Conservation (phyloP, 2,888 invertebrate species). For the Lordiphosa andalusiaca region DNA sequence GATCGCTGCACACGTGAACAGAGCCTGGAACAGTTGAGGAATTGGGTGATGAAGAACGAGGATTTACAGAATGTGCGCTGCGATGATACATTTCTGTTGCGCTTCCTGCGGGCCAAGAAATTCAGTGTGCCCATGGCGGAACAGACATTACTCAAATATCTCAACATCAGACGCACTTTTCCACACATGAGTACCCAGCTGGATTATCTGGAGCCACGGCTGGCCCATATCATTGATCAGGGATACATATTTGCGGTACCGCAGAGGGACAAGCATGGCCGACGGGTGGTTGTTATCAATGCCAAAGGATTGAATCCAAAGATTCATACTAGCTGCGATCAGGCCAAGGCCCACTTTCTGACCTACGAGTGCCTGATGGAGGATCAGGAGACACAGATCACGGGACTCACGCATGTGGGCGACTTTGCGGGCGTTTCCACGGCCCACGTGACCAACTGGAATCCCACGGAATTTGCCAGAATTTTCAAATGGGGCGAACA, state of each 20-base stretch:
- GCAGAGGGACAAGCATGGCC: slow-evolving; percentile 86
- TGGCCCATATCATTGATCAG: slow-evolving; percentile 84
- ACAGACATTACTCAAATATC: slow-evolving; percentile 88
- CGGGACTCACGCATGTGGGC: slow-evolving; percentile 88
- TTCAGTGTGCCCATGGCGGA: slow-evolving; percentile 90
- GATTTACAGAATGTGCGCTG: slow-evolving; percentile 86
- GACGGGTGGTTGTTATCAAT: slow-evolving; percentile 85
- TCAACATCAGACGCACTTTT: slow-evolving; percentile 87
- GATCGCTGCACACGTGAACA: slow-evolving; percentile 84
- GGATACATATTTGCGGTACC: slow-evolving; percentile 90
- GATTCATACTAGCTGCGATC: slow-evolving; percentile 85
- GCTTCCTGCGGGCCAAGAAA: slow-evolving; percentile 89
- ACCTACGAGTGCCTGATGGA: slow-evolving; percentile 89
- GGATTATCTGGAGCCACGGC: slow-evolving; percentile 84
- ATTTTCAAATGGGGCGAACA: slow-evolving; percentile 90
- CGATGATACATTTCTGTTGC: slow-evolving; percentile 87
- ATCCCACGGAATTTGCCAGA: slow-evolving; percentile 86
- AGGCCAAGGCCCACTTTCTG: slow-evolving; percentile 86
- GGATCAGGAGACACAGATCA: slow-evolving; percentile 88
- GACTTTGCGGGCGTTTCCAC: slow-evolving; percentile 84
- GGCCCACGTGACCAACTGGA: slow-evolving; percentile 86
- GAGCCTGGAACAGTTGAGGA: slow-evolving; percentile 84
- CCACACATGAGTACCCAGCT: slow-evolving; percentile 84
- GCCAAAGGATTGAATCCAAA: slow-evolving; percentile 86
- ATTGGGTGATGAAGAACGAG: slow-evolving; percentile 86